Evolutionary conservation across 2,888 invertebrate species (phyloP).

Genomic region (Heterodera filipjevi): DNA sequence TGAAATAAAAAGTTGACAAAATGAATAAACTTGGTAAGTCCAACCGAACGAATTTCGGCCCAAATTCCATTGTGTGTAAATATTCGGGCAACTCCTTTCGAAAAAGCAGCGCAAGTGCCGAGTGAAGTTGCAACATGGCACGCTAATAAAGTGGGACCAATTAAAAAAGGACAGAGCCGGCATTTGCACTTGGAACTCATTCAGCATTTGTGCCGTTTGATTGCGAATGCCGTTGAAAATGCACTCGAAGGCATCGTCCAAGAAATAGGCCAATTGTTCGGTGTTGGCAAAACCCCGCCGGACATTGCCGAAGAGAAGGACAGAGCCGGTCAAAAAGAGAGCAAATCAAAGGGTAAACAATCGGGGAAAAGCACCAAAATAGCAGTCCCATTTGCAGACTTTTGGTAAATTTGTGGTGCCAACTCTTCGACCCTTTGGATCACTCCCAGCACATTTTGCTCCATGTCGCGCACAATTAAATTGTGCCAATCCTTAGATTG

Average conservation of each 20-base stretch:
- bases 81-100: conserved; percentile 61
- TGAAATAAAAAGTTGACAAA: conserved; percentile 35
- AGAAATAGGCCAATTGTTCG: conserved; percentile 26
- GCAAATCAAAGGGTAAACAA: background rate
- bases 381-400: conserved; percentile 30
- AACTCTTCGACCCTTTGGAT: conserved; percentile 51
- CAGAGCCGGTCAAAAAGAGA: conserved; percentile 54
- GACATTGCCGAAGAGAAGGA: conserved; percentile 56
- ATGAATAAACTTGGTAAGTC: background rate
- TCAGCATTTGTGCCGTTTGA: conserved; percentile 49
- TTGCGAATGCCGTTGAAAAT: conserved; percentile 52
- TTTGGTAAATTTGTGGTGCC: conserved; percentile 32
- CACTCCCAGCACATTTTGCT: conserved; percentile 53
- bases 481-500: conserved; percentile 56
- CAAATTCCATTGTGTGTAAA: conserved; percentile 61
- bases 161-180: background rate
- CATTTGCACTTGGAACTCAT: conserved; percentile 41
- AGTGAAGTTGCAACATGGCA: conserved; percentile 51
- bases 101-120: conserved; percentile 46
- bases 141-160: conserved; percentile 24
- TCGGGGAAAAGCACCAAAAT: conserved; percentile 15
- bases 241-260: conserved; percentile 58
- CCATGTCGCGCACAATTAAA: conserved; percentile 56
- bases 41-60: conserved; percentile 59
- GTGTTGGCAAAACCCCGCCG: conserved; percentile 39